phyloP scores from a whole-genome alignment of 1,140 invertebrate genomes.

The Nomia melanderi region DNA sequence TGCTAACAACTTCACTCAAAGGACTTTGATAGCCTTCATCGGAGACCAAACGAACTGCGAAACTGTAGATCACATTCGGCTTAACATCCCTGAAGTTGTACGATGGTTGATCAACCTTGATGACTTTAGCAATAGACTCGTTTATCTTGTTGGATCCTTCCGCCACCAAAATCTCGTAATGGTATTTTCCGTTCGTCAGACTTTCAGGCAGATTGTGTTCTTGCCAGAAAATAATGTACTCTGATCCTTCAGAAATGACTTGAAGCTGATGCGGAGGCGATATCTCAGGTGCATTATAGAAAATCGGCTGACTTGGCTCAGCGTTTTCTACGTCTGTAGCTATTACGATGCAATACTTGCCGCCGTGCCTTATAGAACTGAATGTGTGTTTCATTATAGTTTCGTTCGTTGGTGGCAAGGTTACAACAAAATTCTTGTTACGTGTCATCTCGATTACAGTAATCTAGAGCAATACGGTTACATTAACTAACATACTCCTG shows the following conservation, averaged over 20 bases:
- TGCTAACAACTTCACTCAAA: slow-evolving; percentile 83
- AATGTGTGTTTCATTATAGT: slow-evolving; percentile 81
- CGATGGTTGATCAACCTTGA: slow-evolving; percentile 80
- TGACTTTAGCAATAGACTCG: slow-evolving; percentile 79
- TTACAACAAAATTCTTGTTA: slow-evolving; percentile 78
- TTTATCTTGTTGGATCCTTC: slow-evolving; percentile 81
- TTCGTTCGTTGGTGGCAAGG: slow-evolving; percentile 76
- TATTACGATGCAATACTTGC: slow-evolving; percentile 84
- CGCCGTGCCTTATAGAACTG: slow-evolving; percentile 83
- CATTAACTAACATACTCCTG: too few relatives aligned
- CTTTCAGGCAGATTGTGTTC: slow-evolving; percentile 69
- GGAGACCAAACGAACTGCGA: slow-evolving; percentile 84
- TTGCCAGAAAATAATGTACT: slow-evolving; percentile 85
- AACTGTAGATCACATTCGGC: slow-evolving; percentile 82
- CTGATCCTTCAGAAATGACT: slow-evolving; percentile 80
- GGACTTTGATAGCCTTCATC: slow-evolving; percentile 85
- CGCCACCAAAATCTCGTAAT: slow-evolving; percentile 85
- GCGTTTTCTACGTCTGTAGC: slow-evolving; percentile 81
- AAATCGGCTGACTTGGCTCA: slow-evolving; percentile 76
- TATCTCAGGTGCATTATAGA: slow-evolving; percentile 83
- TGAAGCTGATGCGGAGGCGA: slow-evolving; percentile 85
- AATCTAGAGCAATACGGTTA: slow-evolving; percentile 74
- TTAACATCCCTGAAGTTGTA: slow-evolving; percentile 82
- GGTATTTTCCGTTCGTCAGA: slow-evolving; percentile 75
- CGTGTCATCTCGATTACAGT: slow-evolving; percentile 81